These are phyloP conservation scores for Montipora cactus DNA, from an alignment of 64 coral and sea anemone genomes.

Conservation along the genomic window DNA sequence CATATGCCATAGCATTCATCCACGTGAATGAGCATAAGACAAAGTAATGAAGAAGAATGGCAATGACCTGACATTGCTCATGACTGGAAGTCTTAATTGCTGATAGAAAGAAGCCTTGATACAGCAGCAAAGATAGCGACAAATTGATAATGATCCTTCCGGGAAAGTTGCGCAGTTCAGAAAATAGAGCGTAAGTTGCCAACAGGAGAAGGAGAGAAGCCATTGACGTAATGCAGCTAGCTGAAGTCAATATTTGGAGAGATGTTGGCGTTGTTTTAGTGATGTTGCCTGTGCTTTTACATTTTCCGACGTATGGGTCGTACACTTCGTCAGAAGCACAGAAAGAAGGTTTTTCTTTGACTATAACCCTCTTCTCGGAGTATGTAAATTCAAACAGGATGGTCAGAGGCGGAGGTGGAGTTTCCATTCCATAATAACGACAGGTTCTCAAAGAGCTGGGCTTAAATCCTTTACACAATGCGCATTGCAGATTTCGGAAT, in stretches of 20 bases:
- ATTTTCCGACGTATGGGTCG: no score
- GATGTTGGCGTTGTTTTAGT: no score
- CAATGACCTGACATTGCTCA: neutral
- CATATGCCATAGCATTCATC: constrained; percentile 70
- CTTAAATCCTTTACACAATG: no score
- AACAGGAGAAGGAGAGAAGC: neutral
- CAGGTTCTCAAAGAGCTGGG: no score
- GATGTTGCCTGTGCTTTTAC: no score
- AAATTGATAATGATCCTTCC: constrained; percentile 43
- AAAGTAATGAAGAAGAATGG: constrained; percentile 29
- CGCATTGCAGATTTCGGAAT: no score
- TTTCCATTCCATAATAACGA: no score
- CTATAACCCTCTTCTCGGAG: neutral
- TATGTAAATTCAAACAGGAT: constrained; percentile 23
- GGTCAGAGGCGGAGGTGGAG: neutral
- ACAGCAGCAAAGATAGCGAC: constrained; percentile 31
- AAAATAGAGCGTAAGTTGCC: neutral
- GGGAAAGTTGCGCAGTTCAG: constrained; percentile 47
- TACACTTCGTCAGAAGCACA: no score
- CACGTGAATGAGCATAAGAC: constrained; percentile 25
- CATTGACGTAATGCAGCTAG: neutral
- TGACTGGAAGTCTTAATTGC: neutral
- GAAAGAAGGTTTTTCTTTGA: neutral
- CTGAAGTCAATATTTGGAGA: neutral
- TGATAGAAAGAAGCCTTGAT: constrained; percentile 24